These are phyloP conservation scores for Ochropleura plecta DNA, from an alignment of 2,888 invertebrate genomes.

Conservation along the genomic window DNA sequence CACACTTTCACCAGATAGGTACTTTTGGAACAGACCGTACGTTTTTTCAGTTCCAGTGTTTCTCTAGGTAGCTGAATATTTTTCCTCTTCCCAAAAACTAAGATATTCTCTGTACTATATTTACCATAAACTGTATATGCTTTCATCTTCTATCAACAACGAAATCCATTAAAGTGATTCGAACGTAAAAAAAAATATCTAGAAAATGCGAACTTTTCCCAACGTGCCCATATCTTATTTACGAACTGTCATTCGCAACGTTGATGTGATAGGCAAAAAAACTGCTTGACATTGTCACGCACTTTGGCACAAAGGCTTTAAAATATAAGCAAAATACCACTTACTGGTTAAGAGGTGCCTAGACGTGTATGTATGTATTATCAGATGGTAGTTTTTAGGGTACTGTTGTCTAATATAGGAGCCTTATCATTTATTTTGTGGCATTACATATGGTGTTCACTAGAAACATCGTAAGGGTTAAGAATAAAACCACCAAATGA, in stretches of 20 bases:
- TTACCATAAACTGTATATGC: not conserved
- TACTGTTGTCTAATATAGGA: not conserved
- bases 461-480: too few relatives aligned
- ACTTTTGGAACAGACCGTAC: too few relatives aligned
- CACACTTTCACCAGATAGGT: too few relatives aligned
- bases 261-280: slow-evolving; percentile 45
- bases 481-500: too few relatives aligned
- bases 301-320: slow-evolving; percentile 46
- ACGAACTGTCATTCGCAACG: slow-evolving; percentile 39
- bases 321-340: slow-evolving; percentile 38
- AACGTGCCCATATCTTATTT: slow-evolving; percentile 35
- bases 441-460: too few relatives aligned
- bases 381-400: not conserved
- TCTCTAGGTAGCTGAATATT: not conserved
- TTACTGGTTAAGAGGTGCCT: not conserved
- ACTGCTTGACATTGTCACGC: slow-evolving; percentile 48
- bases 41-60: too few relatives aligned
- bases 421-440: too few relatives aligned
- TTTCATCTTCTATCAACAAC: slow-evolving; percentile 11
- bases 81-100: not conserved
- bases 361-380: not conserved
- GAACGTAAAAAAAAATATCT: not conserved
- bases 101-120: not conserved
- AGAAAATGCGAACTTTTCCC: slow-evolving; percentile 24
- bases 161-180: slow-evolving; percentile 3